Evolutionary conservation across 2,797 vertebrate genomes (phyloP).

Genomic region (Thunnus albacares): DNA sequence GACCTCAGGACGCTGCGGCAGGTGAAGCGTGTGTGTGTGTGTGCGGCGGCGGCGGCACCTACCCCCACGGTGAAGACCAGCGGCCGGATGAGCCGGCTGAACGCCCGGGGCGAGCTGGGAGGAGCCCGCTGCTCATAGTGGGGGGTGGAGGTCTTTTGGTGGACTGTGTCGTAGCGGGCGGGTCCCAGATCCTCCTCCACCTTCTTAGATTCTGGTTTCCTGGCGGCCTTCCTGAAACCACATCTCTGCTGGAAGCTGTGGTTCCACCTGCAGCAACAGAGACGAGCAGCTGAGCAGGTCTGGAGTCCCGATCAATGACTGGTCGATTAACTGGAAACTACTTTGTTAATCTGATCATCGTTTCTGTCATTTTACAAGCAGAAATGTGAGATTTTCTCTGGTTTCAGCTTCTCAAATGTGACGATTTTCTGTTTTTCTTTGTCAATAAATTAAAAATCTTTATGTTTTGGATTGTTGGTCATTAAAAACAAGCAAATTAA

Average conservation of each 20-base stretch:
- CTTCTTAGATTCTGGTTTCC: conserved; percentile 85
- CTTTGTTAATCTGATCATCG: too few relatives aligned
- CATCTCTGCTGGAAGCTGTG: conserved; percentile 85
- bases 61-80: conserved; percentile 94
- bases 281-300: not conserved
- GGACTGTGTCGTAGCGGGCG: conserved; percentile 46
- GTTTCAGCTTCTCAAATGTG: too few relatives aligned
- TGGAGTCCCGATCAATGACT: too few relatives aligned
- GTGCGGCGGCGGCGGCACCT: conserved; percentile 45
- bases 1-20: not conserved
- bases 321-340: too few relatives aligned
- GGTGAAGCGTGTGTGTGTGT: not conserved
- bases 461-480: too few relatives aligned
- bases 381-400: too few relatives aligned
- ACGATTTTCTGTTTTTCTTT: too few relatives aligned
- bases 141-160: conserved; percentile 75
- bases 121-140: conserved; percentile 66
- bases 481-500: too few relatives aligned
- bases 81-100: conserved; percentile 89
- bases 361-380: too few relatives aligned
- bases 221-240: conserved; percentile 86
- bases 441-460: too few relatives aligned
- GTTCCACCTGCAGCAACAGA: conserved; percentile 75
- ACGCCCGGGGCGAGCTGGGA: conserved; percentile 71
- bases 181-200: conserved; percentile 65